Evolutionary conservation across 2,113 vertebrate species (phyloP), one percentile per base, ranked within the genome.

Genomic region (Tenrec ecaudatus): DNA sequence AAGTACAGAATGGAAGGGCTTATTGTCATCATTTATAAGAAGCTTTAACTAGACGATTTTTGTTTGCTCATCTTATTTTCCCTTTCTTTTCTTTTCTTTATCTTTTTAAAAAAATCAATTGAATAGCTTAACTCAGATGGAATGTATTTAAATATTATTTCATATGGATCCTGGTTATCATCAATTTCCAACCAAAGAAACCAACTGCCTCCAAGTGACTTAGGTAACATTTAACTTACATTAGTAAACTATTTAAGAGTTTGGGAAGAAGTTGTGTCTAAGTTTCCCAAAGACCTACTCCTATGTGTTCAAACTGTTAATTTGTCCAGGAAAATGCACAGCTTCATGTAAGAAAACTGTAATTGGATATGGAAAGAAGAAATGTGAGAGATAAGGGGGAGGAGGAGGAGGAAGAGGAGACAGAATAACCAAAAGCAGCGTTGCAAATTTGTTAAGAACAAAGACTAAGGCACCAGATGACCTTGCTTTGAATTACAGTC

Each of bases 1-100:
- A 90, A 95, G n/a, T 85, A 38, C 83, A 71, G 25, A 29, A 38
- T 33, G n/a, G 71, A 81, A 33, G 36, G 6, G 3, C 92, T 95
- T 96, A 86, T 86, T 93, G 20, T 80, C 23, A 84, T 94, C 80
- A 68, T 75, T 96, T 96, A 96, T 83, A 95, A 69, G 1, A 89
- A n/a, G 23, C 92, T 88, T 92, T 77, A 92, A 89, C 17, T 33
- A 92, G 43, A 36, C 89, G 58, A 88, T 88, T 93, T 94, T 81
- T n/a, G 12, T 82, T 95, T 88, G 47, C 69, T 53, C 25, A 58
- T 90, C 81, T 33, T 7, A 29, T 15, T 77, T 40, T 40, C 40
- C 40, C 40, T 40, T 40, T 40, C 40, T 40, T 40, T 40, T 40
- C 40, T 40, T n/a, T n/a, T n/a, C n/a, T n/a, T n/a, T n/a, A n/a